A percentile compares a stretch with the other conserved stretches of the same genome.
phyloP scores from a whole-genome alignment of 2,888 invertebrate species.

The Ochropleura plecta region DNA sequence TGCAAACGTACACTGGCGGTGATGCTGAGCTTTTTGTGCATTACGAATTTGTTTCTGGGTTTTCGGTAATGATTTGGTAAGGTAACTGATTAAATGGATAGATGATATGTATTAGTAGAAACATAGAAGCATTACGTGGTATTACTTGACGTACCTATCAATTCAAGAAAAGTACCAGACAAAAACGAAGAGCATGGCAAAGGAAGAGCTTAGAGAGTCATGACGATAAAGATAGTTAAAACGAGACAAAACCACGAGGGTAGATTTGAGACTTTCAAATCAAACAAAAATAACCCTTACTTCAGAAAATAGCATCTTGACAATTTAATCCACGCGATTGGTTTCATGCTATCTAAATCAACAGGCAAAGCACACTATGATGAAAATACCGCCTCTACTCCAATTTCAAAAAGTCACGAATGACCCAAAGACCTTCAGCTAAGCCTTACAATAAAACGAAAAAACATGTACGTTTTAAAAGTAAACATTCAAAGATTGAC shows the following conservation, averaged over 20 bases:
- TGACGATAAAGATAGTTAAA: not conserved
- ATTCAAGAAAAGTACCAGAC: not conserved
- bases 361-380: conserved; percentile 27
- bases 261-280: not conserved
- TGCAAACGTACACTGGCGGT: conserved; percentile 16
- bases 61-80: not conserved
- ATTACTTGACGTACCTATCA: not conserved
- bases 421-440: conserved; percentile 59
- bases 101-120: not conserved
- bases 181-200: not conserved
- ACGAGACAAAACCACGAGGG: not conserved
- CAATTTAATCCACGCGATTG: conserved; percentile 16
- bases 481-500: conserved; percentile 75
- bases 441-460: conserved; percentile 59
- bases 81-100: not conserved
- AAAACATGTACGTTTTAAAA: conserved; percentile 63
- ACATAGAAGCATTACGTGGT: not conserved
- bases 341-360: not conserved
- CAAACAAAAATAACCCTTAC: not conserved
- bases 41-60: conserved; percentile 12
- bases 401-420: conserved; percentile 60
- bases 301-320: not conserved
- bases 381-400: conserved; percentile 34
- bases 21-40: conserved; percentile 19
- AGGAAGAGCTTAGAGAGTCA: not conserved